Conservation (phyloP, 2,888 invertebrate species). For the Odontocerum albicorne region DNA sequence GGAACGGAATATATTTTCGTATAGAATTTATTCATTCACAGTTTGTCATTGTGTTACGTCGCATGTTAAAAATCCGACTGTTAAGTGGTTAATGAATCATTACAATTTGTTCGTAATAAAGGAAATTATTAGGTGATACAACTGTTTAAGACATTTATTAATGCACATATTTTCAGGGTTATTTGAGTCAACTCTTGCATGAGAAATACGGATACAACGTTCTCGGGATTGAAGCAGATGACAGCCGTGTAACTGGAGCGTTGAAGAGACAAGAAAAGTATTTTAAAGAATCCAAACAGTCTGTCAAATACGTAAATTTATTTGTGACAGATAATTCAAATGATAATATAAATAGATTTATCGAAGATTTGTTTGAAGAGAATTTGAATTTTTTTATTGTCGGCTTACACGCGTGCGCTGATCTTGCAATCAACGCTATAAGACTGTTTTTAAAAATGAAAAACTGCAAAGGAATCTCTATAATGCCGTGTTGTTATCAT, state of each 20-base stretch:
- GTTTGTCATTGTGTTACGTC: too few species aligned
- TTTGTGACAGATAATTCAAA: conserved; percentile 58
- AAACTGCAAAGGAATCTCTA: conserved; percentile 58
- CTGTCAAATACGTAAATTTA: conserved; percentile 62
- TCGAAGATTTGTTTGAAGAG: conserved; percentile 48
- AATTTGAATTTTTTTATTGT: conserved; percentile 47
- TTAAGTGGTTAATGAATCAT: too few species aligned
- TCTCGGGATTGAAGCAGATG: conserved; percentile 68
- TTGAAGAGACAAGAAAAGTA: conserved; percentile 58
- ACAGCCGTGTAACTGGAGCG: conserved; percentile 58
- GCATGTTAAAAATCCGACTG: too few species aligned
- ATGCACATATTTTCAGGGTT: conserved; percentile 58
- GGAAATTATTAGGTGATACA: too few species aligned
- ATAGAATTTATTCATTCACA: not conserved
- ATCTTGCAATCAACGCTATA: conserved; percentile 69
- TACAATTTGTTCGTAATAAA: too few species aligned
- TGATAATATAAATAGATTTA: conserved; percentile 46
- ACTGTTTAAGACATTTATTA: too few species aligned
- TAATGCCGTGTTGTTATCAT: conserved; percentile 83
- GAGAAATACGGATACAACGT: conserved; percentile 61
- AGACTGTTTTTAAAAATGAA: conserved; percentile 63
- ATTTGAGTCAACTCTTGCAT: conserved; percentile 68
- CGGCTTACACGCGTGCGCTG: conserved; percentile 79
- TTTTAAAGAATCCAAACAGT: conserved; percentile 52
- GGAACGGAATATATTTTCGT: too few species aligned